Conservation (phyloP, 2,888 invertebrate genomes). For the Yponomeuta malinellus region DNA sequence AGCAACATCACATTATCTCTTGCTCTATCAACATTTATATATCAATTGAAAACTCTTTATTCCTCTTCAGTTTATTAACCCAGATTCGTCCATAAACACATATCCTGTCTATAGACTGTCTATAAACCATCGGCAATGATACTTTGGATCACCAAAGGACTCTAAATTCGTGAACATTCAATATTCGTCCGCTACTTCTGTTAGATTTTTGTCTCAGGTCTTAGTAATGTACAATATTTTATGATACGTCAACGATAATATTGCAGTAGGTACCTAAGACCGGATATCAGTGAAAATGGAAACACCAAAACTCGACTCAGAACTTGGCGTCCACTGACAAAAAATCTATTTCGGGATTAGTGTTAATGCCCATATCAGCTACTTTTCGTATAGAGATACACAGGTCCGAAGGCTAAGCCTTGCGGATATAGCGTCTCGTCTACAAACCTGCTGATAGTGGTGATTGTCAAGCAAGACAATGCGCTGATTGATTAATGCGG, state of each 20-base stretch:
- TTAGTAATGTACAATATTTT: background rate
- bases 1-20: no score
- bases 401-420: background rate
- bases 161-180: no score
- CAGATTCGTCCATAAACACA: no score
- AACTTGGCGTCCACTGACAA: background rate
- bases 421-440: constrained; percentile 16
- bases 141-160: no score
- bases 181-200: background rate
- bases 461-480: no score
- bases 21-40: no score
- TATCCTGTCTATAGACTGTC: no score
- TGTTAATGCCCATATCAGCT: constrained; percentile 3
- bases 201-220: background rate
- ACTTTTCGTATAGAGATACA: constrained; percentile 10
- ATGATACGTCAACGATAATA: background rate
- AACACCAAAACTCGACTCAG: constrained; percentile 1
- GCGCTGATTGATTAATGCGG: no score
- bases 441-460: no score
- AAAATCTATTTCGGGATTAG: constrained; percentile 2
- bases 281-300: constrained; percentile 1
- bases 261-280: background rate
- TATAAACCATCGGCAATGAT: no score
- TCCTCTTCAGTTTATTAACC: no score
- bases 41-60: no score